Evolutionary conservation across 1,140 invertebrate species (phyloP).

Genomic region (Aphidius gifuensis): DNA sequence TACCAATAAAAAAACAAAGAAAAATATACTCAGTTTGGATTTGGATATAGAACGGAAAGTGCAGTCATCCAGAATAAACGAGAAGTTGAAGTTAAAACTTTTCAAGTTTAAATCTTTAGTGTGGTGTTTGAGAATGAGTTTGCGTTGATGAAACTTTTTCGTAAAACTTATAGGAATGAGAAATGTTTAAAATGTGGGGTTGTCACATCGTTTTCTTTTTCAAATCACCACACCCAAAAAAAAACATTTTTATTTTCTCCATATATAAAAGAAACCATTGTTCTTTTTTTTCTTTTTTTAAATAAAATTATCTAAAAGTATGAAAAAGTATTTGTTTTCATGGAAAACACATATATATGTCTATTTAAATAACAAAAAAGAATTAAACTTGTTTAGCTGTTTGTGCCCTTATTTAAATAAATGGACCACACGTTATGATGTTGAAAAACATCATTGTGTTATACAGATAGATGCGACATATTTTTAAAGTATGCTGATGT

Average conservation of each 20-base stretch:
- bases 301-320: too few species aligned
- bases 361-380: too few species aligned
- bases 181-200: conserved; percentile 46
- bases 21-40: conserved; percentile 38
- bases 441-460: background rate
- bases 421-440: background rate
- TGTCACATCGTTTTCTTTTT: conserved; percentile 48
- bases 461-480: conserved; percentile 37
- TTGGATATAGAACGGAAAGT: conserved; percentile 54
- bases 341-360: too few species aligned
- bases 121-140: conserved; percentile 50
- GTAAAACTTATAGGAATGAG: conserved; percentile 29
- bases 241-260: background rate
- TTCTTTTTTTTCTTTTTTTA: too few species aligned
- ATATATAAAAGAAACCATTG: too few species aligned
- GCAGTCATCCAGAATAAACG: conserved; percentile 57
- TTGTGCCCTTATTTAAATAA: background rate
- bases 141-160: conserved; percentile 56
- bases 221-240: conserved; percentile 25
- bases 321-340: too few species aligned
- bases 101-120: background rate
- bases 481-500: conserved; percentile 40
- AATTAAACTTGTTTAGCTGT: too few species aligned
- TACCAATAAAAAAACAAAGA: conserved; percentile 18
- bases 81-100: conserved; percentile 50